Evolutionary conservation across 2,888 invertebrate genomes (phyloP).

Genomic region (Exephanes ischioxanthus): DNA sequence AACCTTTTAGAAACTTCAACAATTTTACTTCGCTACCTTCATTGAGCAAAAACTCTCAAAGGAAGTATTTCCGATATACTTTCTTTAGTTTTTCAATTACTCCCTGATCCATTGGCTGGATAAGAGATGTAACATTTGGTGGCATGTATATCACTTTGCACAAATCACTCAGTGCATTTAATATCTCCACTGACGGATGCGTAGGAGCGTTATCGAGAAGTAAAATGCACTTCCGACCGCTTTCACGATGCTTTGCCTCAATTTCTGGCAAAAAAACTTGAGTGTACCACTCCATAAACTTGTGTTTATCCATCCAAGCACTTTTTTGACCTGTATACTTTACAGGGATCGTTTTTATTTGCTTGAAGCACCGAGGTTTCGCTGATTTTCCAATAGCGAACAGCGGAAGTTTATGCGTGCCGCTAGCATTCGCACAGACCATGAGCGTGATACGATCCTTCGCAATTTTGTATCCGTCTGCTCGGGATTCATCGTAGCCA

Average conservation of each 20-base stretch:
- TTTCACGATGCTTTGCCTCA: constrained; percentile 50
- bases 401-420: constrained; percentile 72
- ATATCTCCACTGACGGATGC: constrained; percentile 43
- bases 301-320: constrained; percentile 73
- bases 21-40: neutral
- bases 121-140: constrained; percentile 56
- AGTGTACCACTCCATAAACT: constrained; percentile 71
- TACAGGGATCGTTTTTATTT: constrained; percentile 61
- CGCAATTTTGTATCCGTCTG: constrained; percentile 23
- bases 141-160: constrained; percentile 51
- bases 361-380: constrained; percentile 72
- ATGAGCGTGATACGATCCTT: constrained; percentile 73
- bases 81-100: constrained; percentile 37
- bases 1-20: constrained; percentile 7
- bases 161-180: constrained; percentile 43
- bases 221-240: constrained; percentile 44
- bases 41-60: constrained; percentile 15
- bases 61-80: constrained; percentile 24
- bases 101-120: constrained; percentile 53
- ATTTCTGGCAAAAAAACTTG: constrained; percentile 67
- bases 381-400: constrained; percentile 74
- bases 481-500: neutral
- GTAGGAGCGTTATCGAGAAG: constrained; percentile 60
- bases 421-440: constrained; percentile 73
- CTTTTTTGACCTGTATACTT: constrained; percentile 65